Percentiles rank a stretch among this genome's conserved stretches.
Conservation (phyloP, 2,113 vertebrate species). For the Periophthalmodon schlosseri region DNA sequence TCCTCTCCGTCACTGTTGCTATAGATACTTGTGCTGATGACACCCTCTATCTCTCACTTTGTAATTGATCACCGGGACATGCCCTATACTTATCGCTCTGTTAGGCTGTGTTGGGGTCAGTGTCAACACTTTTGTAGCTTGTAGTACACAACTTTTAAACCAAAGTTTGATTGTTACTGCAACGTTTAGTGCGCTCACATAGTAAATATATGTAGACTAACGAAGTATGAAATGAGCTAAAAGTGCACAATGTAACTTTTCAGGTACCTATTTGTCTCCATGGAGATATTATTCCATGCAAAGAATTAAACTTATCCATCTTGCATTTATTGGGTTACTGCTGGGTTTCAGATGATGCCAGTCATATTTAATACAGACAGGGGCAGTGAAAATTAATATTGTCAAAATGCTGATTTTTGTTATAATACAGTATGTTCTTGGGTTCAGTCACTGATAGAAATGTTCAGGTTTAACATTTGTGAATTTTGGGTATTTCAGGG, state of each 20-base stretch:
- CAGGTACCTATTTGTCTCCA: no score
- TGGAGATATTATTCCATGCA: no score
- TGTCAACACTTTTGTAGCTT: slow-evolving; percentile 24
- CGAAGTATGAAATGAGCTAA: background rate
- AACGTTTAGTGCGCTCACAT: background rate
- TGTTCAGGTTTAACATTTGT: no score
- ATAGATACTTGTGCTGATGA: slow-evolving; percentile 37
- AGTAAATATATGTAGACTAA: background rate
- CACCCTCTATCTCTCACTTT: slow-evolving; percentile 26
- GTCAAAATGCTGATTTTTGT: no score
- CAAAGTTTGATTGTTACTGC: slow-evolving; percentile 18
- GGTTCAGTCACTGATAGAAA: no score
- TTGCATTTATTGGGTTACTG: no score
- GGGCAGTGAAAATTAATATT: no score
- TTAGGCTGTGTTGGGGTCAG: slow-evolving; percentile 47
- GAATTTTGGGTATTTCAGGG: no score
- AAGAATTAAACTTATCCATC: no score
- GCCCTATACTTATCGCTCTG: slow-evolving; percentile 34
- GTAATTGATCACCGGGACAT: slow-evolving; percentile 56
- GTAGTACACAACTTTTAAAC: slow-evolving; percentile 1
- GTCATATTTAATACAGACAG: no score
- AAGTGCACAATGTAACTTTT: background rate
- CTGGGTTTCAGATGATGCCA: no score
- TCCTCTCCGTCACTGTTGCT: slow-evolving; percentile 43
- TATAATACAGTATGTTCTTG: no score